A percentile compares a stretch with the other conserved stretches of the same genome.
phyloP scores from a whole-genome alignment of 2,113 vertebrate genomes.

The Myocastor coypus region DNA sequence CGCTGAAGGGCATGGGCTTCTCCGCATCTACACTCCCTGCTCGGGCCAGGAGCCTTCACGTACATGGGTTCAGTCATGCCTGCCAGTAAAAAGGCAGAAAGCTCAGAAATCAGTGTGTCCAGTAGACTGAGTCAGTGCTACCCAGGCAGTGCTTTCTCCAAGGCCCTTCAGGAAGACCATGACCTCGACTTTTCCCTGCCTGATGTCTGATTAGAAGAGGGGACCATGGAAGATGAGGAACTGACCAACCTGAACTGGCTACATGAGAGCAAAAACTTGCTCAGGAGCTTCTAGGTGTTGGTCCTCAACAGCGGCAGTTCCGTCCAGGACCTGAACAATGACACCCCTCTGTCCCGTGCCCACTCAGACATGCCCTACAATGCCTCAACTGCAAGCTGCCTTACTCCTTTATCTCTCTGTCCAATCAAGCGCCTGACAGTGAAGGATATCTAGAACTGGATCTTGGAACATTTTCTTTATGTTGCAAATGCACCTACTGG shows the following conservation, averaged over 20 bases:
- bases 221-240: slow-evolving; percentile 95
- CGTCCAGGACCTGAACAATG: slow-evolving; percentile 93
- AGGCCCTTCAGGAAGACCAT: slow-evolving; percentile 94
- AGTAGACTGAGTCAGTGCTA: slow-evolving; percentile 94
- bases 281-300: slow-evolving; percentile 97
- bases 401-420: slow-evolving; percentile 98
- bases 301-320: slow-evolving; percentile 97
- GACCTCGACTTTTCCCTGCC: slow-evolving; percentile 95
- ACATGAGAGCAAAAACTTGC: slow-evolving; percentile 97
- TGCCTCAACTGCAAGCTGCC: slow-evolving; percentile 97
- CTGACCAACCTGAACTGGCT: slow-evolving; percentile 99
- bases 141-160: slow-evolving; percentile 90
- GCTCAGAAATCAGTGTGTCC: slow-evolving; percentile 95
- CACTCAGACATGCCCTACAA: slow-evolving; percentile 93
- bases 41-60: slow-evolving; percentile 90
- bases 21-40: slow-evolving; percentile 61
- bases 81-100: slow-evolving; percentile 98
- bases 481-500: slow-evolving; percentile 98
- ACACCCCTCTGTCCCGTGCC: slow-evolving; percentile 93
- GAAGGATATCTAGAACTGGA: slow-evolving; percentile 99
- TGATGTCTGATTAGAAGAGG: slow-evolving; percentile 90
- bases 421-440: slow-evolving; percentile 97
- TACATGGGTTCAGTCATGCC: slow-evolving; percentile 99
- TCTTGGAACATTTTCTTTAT: slow-evolving; percentile 99
- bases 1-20: slow-evolving; percentile 79